Evolutionary conservation across 2,888 invertebrate species (phyloP).

Genomic region (Tryphoninae sp.): DNA sequence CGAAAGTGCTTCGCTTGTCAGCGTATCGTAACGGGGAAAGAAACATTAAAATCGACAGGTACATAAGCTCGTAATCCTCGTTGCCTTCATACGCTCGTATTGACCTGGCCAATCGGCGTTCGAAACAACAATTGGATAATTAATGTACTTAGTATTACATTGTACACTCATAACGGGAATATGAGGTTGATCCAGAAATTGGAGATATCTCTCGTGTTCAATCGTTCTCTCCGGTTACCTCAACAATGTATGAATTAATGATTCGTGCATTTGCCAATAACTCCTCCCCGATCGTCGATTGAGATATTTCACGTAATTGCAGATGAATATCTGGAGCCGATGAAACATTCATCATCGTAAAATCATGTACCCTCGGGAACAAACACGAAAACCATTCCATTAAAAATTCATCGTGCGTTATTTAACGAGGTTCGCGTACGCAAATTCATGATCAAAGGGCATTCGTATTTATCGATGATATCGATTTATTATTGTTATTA

Average conservation of each 20-base stretch:
- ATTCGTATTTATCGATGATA: too few species aligned
- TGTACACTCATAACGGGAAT: constrained; percentile 6
- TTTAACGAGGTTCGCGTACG: not conserved
- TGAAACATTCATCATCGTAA: constrained; percentile 32
- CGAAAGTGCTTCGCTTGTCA: not conserved
- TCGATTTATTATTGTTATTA: too few species aligned
- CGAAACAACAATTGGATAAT: constrained; percentile 41
- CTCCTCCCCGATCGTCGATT: constrained; percentile 6
- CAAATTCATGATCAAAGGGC: too few species aligned
- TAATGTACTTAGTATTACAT: constrained; percentile 44
- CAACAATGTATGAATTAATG: constrained; percentile 47
- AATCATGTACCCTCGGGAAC: constrained; percentile 2
- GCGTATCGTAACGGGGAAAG: not conserved
- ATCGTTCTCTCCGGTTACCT: constrained; percentile 19
- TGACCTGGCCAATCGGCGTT: not conserved
- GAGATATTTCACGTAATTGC: constrained; percentile 25
- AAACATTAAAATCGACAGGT: not conserved
- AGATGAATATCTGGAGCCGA: constrained; percentile 9
- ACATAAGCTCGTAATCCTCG: constrained; percentile 5
- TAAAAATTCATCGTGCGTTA: not conserved
- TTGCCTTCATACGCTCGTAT: not conserved
- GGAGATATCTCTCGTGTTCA: constrained; percentile 26
- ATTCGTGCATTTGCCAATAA: constrained; percentile 49
- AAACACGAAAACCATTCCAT: not conserved
- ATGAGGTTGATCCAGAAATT: not conserved